Evolutionary conservation across 2,888 invertebrate genomes (phyloP).

Genomic region (Eupithecia centaureata): DNA sequence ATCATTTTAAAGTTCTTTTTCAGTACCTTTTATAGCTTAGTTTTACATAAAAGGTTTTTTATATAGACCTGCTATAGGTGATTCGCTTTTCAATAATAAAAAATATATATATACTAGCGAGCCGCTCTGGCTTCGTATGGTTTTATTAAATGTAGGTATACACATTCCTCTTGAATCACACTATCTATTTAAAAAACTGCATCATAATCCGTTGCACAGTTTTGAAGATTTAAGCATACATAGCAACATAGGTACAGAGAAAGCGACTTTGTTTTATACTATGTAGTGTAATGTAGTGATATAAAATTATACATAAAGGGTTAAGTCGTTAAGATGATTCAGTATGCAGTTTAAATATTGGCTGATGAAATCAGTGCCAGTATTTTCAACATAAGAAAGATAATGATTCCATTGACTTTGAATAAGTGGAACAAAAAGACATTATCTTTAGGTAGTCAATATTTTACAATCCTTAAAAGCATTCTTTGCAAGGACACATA

Average conservation of each 20-base stretch:
- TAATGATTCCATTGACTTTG: neutral
- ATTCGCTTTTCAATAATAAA: neutral
- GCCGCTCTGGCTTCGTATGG: too few species aligned
- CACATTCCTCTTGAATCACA: too few species aligned
- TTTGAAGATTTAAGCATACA: too few species aligned
- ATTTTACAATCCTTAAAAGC: neutral
- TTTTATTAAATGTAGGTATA: too few species aligned
- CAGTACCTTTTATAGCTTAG: neutral
- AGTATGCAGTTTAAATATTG: slow-evolving; percentile 10
- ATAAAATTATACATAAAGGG: neutral
- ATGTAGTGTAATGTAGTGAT: too few species aligned
- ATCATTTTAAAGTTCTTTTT: neutral
- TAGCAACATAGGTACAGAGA: too few species aligned
- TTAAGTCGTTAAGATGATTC: slow-evolving; percentile 19
- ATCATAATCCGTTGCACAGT: too few species aligned
- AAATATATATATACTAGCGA: too few species aligned
- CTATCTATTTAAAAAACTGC: too few species aligned
- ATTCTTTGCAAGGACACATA: neutral
- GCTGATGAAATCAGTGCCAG: slow-evolving; percentile 21
- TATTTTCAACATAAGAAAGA: slow-evolving; percentile 6
- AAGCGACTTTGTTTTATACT: too few species aligned
- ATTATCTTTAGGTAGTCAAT: neutral
- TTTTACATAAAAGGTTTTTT: neutral
- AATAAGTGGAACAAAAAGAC: neutral
- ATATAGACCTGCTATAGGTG: neutral